Evolutionary conservation across 2,113 vertebrate species (phyloP), one percentile per base, ranked within the genome.

Genomic region (Onychorhynchus coronatus): DNA sequence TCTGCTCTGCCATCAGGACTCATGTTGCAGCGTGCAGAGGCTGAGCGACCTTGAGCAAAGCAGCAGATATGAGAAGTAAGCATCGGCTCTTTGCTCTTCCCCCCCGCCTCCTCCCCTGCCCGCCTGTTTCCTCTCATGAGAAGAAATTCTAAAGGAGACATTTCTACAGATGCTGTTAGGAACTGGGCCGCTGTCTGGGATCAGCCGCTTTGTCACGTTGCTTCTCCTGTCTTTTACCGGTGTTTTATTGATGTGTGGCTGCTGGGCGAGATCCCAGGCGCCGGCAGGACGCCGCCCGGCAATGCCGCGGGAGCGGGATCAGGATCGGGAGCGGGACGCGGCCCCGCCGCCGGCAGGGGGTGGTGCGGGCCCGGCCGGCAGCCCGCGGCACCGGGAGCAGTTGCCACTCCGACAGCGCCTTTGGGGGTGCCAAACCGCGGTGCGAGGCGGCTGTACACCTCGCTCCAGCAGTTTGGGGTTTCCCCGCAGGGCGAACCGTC

Each of bases 381-480:
- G 30, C 19, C 15, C 27, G 7, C 31, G 1, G 14, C n/a, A 0
- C 28, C 28, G 16, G 58, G 17, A 22, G 70, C 30, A 0, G 28
- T 50, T 24, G 5, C 62, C 41, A 4, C 18, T 35, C 9, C 2
- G 0, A 2, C 22, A 2, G 59, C 42, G 2, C 37, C 5, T n/a
- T n/a, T n/a, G 12, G 3, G 2, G 1, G 53, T 6, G 84, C 56
- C 39, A 2, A 8, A 3, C 25, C 7, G 44, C 4, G 25, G 7
- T 39, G 33, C 23, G 1, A 2, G 30, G n/a, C 50, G 6, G n/a
- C 37, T 3, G 20, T 2, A 0, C 35, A 0, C 3, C 41, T 31
- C 5, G 21, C 53, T 6, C 14, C 27, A 0, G 46, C n/a, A 0
- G 0, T 9, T 14, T 2, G 3, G 15, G 20, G 2, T 5, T 5